Evolutionary conservation across 2,888 invertebrate genomes (phyloP).

Genomic region (Endomychus coccineus): DNA sequence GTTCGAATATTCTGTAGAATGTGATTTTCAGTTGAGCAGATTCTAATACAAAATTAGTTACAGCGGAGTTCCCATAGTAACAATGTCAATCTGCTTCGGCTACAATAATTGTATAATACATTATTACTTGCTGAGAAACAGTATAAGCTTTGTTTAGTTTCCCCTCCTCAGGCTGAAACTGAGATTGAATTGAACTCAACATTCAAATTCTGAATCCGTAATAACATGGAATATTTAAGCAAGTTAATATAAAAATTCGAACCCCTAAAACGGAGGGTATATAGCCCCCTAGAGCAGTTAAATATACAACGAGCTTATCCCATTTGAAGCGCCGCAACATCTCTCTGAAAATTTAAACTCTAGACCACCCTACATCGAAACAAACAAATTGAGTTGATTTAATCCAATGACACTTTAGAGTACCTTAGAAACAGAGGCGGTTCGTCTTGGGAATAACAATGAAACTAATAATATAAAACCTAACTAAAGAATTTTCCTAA

Average conservation of each 20-base stretch:
- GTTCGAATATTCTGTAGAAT: too few species aligned
- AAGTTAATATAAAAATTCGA: conserved; percentile 31
- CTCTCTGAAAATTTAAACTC: conserved; percentile 20
- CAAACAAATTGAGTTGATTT: conserved; percentile 39
- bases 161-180: not conserved
- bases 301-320: conserved; percentile 33
- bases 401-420: conserved; percentile 32
- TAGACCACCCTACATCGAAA: conserved; percentile 22
- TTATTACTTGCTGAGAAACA: too few species aligned
- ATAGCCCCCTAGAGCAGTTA: conserved; percentile 30
- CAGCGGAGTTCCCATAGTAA: too few species aligned
- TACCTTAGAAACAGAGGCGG: conserved; percentile 19
- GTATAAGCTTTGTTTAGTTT: too few species aligned
- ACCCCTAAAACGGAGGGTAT: conserved; percentile 26
- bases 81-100: too few species aligned
- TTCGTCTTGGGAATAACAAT: conserved; percentile 12
- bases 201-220: conserved; percentile 18
- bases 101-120: too few species aligned
- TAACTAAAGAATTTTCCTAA: too few species aligned
- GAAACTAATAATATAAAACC: too few species aligned
- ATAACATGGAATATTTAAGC: conserved; percentile 28
- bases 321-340: conserved; percentile 35
- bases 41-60: too few species aligned
- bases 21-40: too few species aligned
- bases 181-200: conserved; percentile 25